Conservation (phyloP, 2,888 invertebrate genomes). For the Catocala fraxini region DNA sequence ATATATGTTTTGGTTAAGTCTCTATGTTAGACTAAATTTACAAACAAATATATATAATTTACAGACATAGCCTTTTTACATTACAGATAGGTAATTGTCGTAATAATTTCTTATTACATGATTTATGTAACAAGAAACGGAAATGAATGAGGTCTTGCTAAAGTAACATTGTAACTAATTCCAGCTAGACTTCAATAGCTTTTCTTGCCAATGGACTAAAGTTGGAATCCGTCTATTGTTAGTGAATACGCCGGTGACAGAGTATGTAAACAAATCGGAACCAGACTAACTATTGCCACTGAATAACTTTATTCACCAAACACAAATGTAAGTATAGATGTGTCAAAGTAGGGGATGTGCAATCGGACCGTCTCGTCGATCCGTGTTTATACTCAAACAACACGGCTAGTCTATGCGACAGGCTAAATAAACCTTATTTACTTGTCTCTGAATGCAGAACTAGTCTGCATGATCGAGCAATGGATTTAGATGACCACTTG, state of each 20-base stretch:
- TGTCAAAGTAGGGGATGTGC: conserved; percentile 29
- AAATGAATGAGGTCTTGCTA: too few species aligned
- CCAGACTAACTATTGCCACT: conserved; percentile 66
- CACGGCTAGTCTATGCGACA: conserved; percentile 23
- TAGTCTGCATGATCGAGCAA: too few species aligned
- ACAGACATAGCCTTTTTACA: too few species aligned
- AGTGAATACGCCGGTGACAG: conserved; percentile 64
- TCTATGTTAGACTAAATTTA: too few species aligned
- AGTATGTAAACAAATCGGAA: conserved; percentile 68
- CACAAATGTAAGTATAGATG: conserved; percentile 47
- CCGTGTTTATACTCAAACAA: conserved; percentile 36
- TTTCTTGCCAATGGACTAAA: not conserved
- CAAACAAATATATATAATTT: too few species aligned
- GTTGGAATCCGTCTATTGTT: conserved; percentile 67
- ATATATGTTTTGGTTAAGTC: too few species aligned
- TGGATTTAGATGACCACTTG: too few species aligned
- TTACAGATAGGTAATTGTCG: too few species aligned
- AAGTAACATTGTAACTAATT: too few species aligned
- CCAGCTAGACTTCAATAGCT: not conserved
- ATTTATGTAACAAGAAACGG: too few species aligned
- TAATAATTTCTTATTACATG: too few species aligned
- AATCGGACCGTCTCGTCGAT: conserved; percentile 35
- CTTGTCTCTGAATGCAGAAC: conserved; percentile 24
- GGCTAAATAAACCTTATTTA: conserved; percentile 37
- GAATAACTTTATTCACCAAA: conserved; percentile 79